Conservation (phyloP, 2,113 vertebrate species). For the Callorhinus ursinus region DNA sequence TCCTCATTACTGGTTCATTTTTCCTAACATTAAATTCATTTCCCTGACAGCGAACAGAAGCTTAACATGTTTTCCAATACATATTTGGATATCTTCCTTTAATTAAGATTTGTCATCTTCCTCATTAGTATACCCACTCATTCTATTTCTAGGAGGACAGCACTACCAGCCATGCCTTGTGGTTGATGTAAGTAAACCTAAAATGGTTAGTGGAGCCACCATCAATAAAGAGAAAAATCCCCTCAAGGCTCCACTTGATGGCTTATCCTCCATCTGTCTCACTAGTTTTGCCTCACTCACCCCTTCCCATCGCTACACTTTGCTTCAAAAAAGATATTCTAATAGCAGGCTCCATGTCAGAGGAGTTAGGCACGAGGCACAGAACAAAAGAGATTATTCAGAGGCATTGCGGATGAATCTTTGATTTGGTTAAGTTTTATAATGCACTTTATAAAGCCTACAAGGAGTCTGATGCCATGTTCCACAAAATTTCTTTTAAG, state of each 20-base stretch:
- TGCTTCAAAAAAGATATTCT: not conserved
- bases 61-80: not conserved
- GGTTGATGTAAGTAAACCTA: conserved; percentile 52
- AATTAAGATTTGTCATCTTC: conserved; percentile 44
- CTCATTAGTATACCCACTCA: not conserved
- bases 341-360: not conserved
- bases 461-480: conserved; percentile 22
- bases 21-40: conserved; percentile 51
- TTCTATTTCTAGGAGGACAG: not conserved
- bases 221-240: conserved; percentile 34
- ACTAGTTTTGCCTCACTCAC: not conserved
- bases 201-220: not conserved
- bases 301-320: not conserved
- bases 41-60: not conserved
- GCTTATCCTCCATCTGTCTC: not conserved
- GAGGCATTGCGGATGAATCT: conserved; percentile 62
- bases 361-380: conserved; percentile 14
- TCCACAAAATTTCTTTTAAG: conserved; percentile 56
- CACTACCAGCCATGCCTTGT: conserved; percentile 1
- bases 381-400: conserved; percentile 58
- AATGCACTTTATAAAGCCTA: conserved; percentile 42
- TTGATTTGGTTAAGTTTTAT: conserved; percentile 69
- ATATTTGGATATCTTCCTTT: conserved; percentile 36
- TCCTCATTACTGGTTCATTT: not conserved
- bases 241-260: not conserved